Percentiles rank a stretch among this genome's conserved stretches.
Conservation (phyloP, 2,113 vertebrate species). For the Eleginops maclovinus region DNA sequence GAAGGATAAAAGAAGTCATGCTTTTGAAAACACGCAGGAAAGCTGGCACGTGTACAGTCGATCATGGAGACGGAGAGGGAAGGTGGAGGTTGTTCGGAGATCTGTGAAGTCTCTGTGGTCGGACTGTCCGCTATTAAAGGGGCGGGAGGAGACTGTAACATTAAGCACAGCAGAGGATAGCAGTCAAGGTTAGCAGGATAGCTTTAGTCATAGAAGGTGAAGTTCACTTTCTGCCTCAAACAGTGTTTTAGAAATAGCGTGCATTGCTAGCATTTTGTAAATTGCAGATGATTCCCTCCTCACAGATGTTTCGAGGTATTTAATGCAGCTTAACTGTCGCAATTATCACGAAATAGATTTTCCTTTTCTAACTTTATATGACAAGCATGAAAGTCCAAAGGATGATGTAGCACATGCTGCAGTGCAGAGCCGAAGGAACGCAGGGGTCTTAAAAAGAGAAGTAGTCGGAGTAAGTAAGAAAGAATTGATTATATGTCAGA, state of each 20-base stretch:
- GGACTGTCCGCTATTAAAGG: conserved; percentile 32
- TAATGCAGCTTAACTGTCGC: not conserved
- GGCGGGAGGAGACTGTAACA: conserved; percentile 60
- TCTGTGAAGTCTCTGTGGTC: conserved; percentile 74
- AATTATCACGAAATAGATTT: not conserved
- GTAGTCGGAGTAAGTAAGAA: too few relatives aligned
- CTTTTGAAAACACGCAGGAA: too few relatives aligned
- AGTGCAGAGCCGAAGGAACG: too few relatives aligned
- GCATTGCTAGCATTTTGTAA: not conserved
- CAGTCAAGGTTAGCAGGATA: conserved; percentile 55
- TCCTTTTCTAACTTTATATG: accelerated
- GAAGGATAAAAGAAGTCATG: not conserved
- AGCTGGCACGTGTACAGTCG: not conserved
- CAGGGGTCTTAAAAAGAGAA: too few relatives aligned
- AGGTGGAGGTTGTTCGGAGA: conserved; percentile 22
- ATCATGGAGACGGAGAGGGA: conserved; percentile 23
- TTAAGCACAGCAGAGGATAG: conserved; percentile 55
- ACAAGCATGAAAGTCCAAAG: not conserved
- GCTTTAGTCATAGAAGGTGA: conserved; percentile 8
- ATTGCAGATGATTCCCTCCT: conserved; percentile 9
- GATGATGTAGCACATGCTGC: too few relatives aligned
- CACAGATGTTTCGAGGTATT: conserved; percentile 46
- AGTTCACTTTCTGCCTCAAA: not conserved
- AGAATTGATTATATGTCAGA: too few relatives aligned
- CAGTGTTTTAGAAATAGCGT: not conserved